Evolutionary conservation across 1,140 invertebrate species (phyloP).

Genomic region (roundworm (Caenorhabditis elegans)): WBcel235 BX284604.4:11711001-11711500

Average conservation of each 20-base stretch:
- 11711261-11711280: neutral
- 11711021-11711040: no score
- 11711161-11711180: neutral
- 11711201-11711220: no score
- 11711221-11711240: no score
- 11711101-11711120: no score
- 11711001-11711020: no score
- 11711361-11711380: neutral
- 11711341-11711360: neutral
- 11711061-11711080: neutral
- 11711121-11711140: no score
- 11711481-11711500: neutral
- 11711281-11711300: slow-evolving; percentile 7
- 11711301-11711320: neutral
- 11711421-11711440: neutral
- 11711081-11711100: no score
- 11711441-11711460: slow-evolving; percentile 28
- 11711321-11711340: slow-evolving; percentile 22
- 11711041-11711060: no score
- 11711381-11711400: neutral
- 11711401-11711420: neutral
- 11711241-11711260: no score
- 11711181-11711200: no score
- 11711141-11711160: no score
- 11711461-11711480: slow-evolving; percentile 12